Base-by-base conservation (phyloP, 2,797 vertebrate genomes). In the Periophthalmus magnuspinnatus region DNA sequence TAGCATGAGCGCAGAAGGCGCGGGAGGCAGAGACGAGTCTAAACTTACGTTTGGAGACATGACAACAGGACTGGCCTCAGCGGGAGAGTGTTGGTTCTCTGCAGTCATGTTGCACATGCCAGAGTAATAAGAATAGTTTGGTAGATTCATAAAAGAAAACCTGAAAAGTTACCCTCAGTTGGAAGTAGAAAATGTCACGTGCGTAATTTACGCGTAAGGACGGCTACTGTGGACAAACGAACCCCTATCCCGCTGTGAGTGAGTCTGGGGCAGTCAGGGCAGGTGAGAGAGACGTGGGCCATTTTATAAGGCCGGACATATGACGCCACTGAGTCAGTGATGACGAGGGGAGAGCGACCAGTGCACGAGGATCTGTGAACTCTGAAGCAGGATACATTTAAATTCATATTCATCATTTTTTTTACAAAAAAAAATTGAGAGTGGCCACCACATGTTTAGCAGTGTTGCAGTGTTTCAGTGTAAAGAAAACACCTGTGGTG, bases 61-160 rank as follows among this genome's bases (percentile, higher is more conserved):
- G 74, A 91, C 89, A 34, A 93, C 90, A 57, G 95, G 93, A 86
- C 94, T 95, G 36, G 88, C 92, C 86, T 94, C 94, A 17, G 88
- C 89, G 5, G 94, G 93, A 61, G 94, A 94, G 77, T 89, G 91
- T 90, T 94, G 88, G 70, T 92, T 83, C 89, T 96, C 95, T 65
- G 94, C 93, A 88, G 95, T 85, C 95, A 95, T 95, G 92, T 94
- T 95, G 92, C 94, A 95, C 93, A 95, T 94, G 92, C 93, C 94
- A 88, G 95, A 92, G 82, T 96, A 95, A 89, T 94, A 96, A 41
- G 95, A 92, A 64, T 95, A 95, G 60, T 92, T 92, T 88, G 93
- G 91, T 70, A 95, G 93, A 92, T 97, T 97, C 97, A 98, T 98
- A 95, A 93, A 95, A 94, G 57, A 87, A 72, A 62, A 50, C 0